Evolutionary conservation across 2,888 invertebrate genomes (phyloP), one percentile per base, ranked within the genome.

Genomic region (Scelioninae gen. 1): DNA sequence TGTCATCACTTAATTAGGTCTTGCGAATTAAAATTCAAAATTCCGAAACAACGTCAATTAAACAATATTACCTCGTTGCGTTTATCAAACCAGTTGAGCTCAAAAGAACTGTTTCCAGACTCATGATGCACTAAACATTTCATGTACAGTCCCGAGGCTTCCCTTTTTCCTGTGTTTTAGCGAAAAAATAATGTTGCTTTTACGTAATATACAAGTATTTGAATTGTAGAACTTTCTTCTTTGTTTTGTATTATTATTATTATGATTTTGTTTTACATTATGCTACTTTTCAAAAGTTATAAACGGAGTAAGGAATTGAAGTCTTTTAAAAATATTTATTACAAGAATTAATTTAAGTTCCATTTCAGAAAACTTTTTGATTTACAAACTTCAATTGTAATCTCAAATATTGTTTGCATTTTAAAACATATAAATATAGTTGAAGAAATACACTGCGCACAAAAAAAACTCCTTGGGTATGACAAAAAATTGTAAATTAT

Each of bases 1-100:
- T 47, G 63, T 47, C 76, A 40, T 31, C 31, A 34, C 31, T 62
- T 69, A 71, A 78, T 78, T 78, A 69, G 62, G 0, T 38, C 16
- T 43, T 1, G 15, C 7, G 8, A 16, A 15, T 7, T 16, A 38
- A 43, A 43, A 43, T 43, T 10, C 38, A 6, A 38, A 38, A 38
- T 43, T 2, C 43, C 6, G 43, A 11, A 43, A 43, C n/a, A 13
- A 43, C 43, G 43, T 13, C 43, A 43, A 43, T 43, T 43, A 43
- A 43, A 43, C 1, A n/a, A 1, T 7, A 43, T n/a, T 43, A 5
- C 4, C n/a, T 43, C 5, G n/a, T n/a, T n/a, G n/a, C n/a, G n/a
- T n/a, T n/a, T n/a, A n/a, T 38, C 38, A 38, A 8, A 9, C 38
- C 23, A 23, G 23, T 23, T 23, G 23, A 1, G 4, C 4, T 1